Conservation (phyloP, 2,113 vertebrate genomes). For the Mesitornis unicolor region DNA sequence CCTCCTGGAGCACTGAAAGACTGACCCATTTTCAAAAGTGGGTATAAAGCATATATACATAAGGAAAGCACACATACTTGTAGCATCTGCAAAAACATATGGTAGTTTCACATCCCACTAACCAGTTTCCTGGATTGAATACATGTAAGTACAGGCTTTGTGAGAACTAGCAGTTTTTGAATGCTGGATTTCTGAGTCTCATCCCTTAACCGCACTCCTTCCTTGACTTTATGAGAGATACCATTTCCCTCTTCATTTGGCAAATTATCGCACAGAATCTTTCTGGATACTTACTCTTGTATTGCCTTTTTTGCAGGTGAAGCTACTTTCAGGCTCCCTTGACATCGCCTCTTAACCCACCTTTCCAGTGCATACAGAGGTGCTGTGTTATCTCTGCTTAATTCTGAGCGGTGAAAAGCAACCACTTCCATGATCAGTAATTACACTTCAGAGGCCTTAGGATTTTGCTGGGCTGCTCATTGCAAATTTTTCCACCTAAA, state of each 20-base stretch:
- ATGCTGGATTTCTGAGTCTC: not conserved
- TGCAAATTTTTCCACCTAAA: not conserved
- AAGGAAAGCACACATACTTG: not conserved
- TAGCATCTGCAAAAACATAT: slow-evolving; percentile 49
- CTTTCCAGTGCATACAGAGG: not conserved
- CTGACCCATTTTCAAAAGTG: not conserved
- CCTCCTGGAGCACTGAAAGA: not conserved
- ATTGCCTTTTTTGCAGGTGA: not conserved
- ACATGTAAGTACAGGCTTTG: not conserved
- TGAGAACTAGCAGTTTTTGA: not conserved
- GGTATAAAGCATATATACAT: not conserved
- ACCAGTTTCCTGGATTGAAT: slow-evolving; percentile 31
- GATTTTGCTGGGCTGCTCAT: not conserved
- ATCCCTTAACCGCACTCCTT: not conserved
- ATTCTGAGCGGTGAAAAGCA: not conserved
- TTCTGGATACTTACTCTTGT: not conserved
- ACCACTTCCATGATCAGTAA: not conserved
- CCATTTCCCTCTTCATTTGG: not conserved
- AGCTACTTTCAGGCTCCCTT: not conserved
- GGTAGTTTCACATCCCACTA: slow-evolving; percentile 39
- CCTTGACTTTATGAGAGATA: not conserved
- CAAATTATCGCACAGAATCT: not conserved
- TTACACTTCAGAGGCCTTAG: not conserved
- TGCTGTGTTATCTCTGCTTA: not conserved
- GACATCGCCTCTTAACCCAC: not conserved